phyloP scores from a whole-genome alignment of 1,140 invertebrate species.

The Ceratina australensis region DNA sequence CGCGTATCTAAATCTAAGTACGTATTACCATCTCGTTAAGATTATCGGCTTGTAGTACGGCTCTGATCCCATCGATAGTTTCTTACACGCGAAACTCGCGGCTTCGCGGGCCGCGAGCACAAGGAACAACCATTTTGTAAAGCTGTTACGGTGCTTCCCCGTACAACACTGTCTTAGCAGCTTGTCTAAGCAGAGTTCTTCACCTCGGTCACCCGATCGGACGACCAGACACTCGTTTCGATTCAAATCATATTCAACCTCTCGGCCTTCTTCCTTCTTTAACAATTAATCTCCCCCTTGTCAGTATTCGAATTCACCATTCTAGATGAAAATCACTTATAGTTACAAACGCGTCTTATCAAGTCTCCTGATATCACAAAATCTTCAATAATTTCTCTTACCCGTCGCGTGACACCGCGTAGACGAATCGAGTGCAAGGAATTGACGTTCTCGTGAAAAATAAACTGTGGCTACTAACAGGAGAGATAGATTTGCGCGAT shows the following conservation, averaged over 20 bases:
- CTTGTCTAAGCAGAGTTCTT: too few species aligned
- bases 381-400: background rate
- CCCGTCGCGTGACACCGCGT: too few species aligned
- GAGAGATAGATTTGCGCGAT: constrained; percentile 50
- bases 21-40: constrained; percentile 35
- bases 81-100: constrained; percentile 38
- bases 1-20: constrained; percentile 48
- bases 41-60: constrained; percentile 49
- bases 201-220: too few species aligned
- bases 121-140: constrained; percentile 59
- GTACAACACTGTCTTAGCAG: background rate
- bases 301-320: background rate
- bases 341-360: background rate
- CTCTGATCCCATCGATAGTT: constrained; percentile 57
- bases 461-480: background rate
- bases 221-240: background rate
- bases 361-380: background rate
- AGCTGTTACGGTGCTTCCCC: constrained; percentile 18
- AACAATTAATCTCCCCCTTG: too few species aligned
- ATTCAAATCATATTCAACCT: too few species aligned
- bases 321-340: background rate
- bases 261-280: too few species aligned
- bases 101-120: constrained; percentile 10
- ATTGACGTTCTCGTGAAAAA: constrained; percentile 17
- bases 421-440: background rate